Base-by-base conservation (phyloP, 2,888 invertebrate genomes). In the Synanthedon formicaeformis region DNA sequence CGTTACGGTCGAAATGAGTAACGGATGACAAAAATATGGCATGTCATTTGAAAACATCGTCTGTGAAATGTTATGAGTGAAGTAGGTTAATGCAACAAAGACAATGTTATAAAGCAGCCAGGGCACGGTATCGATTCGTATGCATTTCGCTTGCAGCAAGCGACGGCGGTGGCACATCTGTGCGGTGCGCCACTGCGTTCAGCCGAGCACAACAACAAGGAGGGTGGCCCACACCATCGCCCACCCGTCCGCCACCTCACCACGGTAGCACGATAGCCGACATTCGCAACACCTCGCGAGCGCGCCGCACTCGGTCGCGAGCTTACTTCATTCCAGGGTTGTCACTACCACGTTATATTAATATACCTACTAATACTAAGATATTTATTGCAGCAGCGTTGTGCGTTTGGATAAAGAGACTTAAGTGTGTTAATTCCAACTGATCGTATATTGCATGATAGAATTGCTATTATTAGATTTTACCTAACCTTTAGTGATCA, bases 231-330 rank as follows among this genome's bases (percentile, higher is more conserved):
- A 51, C 54, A 58, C 58, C 59, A 58, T 62, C 54, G 58, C 57
- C 55, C 54, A 12, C 45, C 6, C 45, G 58, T 48, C 56, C 56
- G 51, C 51, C 51, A 60, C 52, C 63, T 60, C 58, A 56, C 67
- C 67, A 57, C 69, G 60, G 69, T 71, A 73, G 71, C 73, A 72
- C 81, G 80, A 78, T 81, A 81, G 74, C 79, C 78, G 79, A 79
- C 84, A 79, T 78, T 81, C 78, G 75, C 78, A 77, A 86, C 86
- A 86, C 85, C 84, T 85, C 81, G 76, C 78, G 72, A 78, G 73
- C 76, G 73, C 76, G 74, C 76, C 78, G 75, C 78, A 78, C 76
- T 78, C 76, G 69, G 73, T 71, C 69, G 71, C 71, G 70, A 78
- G 73, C 74, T 73, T 77, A 76, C 79, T 81, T 75, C 74, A 74